Conservation (phyloP, 2,888 invertebrate genomes). For the Heterodera filipjevi region DNA sequence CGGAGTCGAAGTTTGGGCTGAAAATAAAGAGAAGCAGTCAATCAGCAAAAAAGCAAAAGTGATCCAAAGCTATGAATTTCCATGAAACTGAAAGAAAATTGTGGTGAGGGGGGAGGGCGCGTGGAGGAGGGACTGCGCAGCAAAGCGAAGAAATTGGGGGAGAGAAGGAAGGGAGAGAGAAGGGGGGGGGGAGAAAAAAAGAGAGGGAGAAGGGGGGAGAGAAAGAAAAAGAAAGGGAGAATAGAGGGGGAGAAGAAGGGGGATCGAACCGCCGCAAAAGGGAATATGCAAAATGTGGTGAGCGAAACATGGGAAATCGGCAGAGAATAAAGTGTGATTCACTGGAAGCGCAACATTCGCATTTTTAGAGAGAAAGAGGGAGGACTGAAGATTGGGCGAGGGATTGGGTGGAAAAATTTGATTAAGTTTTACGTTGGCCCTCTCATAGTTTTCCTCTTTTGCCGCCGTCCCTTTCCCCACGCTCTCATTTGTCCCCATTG, state of each 20-base stretch:
- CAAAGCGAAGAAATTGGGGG: not conserved
- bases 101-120: not conserved
- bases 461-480: too few relatives aligned
- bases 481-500: too few relatives aligned
- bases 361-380: too few relatives aligned
- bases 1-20: not conserved
- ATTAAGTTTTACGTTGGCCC: too few relatives aligned
- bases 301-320: not conserved
- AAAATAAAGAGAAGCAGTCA: not conserved
- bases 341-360: too few relatives aligned
- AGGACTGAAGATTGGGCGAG: too few relatives aligned
- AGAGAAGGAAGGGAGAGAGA: not conserved
- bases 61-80: too few relatives aligned
- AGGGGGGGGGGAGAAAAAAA: not conserved
- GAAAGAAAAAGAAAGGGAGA: too few relatives aligned
- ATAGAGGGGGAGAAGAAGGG: not conserved
- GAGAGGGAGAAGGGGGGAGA: too few relatives aligned
- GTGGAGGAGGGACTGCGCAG: not conserved
- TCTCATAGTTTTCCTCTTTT: too few relatives aligned
- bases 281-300: not conserved
- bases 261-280: not conserved
- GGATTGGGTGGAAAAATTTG: too few relatives aligned
- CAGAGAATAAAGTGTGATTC: not conserved
- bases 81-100: too few relatives aligned
- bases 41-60: not conserved